Conservation (phyloP, 2,888 invertebrate genomes). For the Brassicogethes aeneus region DNA sequence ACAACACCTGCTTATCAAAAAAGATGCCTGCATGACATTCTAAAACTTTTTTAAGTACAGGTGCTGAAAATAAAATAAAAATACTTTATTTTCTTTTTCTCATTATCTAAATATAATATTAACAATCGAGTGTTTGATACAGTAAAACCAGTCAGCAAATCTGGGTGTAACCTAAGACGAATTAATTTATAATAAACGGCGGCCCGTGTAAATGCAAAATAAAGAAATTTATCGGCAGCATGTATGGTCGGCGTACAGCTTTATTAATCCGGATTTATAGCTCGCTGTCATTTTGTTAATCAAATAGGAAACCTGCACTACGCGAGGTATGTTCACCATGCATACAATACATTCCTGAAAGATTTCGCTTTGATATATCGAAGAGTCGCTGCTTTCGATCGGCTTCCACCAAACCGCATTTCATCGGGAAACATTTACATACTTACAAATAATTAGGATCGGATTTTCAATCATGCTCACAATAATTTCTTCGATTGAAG, state of each 20-base stretch:
- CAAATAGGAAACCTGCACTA: conserved; percentile 38
- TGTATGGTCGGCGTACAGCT: conserved; percentile 36
- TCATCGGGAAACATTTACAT: neutral
- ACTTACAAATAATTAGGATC: neutral
- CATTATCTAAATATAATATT: too few relatives aligned
- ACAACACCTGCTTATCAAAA: too few relatives aligned
- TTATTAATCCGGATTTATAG: conserved; percentile 40
- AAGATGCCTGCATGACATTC: too few relatives aligned
- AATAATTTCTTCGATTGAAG: too few relatives aligned
- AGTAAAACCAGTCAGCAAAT: neutral
- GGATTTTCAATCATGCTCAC: too few relatives aligned
- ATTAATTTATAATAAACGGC: conserved; percentile 21
- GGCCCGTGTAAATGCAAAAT: conserved; percentile 24
- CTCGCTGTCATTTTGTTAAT: conserved; percentile 37
- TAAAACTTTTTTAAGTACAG: too few relatives aligned
- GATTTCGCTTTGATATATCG: conserved; percentile 27
- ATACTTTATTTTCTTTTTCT: too few relatives aligned
- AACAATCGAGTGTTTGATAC: conserved; percentile 1
- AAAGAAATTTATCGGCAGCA: conserved; percentile 26
- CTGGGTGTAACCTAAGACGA: conserved; percentile 4
- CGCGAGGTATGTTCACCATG: conserved; percentile 28
- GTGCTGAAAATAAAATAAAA: too few relatives aligned
- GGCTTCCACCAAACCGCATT: neutral
- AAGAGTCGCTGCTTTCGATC: conserved; percentile 11
- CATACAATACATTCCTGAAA: conserved; percentile 26